Evolutionary conservation across 2,888 invertebrate species (phyloP).

Genomic region (Elmis aenea): DNA sequence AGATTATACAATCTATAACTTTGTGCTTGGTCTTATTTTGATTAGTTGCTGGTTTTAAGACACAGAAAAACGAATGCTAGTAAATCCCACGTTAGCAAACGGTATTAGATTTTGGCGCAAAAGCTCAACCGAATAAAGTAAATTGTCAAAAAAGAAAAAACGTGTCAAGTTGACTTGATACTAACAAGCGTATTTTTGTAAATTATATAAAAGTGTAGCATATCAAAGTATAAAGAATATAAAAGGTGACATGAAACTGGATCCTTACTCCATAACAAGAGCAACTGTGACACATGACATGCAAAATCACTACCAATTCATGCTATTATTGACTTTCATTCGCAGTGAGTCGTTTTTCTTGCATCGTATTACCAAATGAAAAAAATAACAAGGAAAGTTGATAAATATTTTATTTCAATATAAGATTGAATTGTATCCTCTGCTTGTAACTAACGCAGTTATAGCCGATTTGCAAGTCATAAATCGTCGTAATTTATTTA

Average conservation of each 20-base stretch:
- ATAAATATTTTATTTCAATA: no score
- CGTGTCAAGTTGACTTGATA: constrained; percentile 18
- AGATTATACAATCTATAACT: no score
- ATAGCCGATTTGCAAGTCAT: no score
- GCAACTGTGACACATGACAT: constrained; percentile 24
- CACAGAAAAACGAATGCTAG: no score
- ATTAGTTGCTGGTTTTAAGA: no score
- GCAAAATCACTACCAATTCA: constrained; percentile 25
- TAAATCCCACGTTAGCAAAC: no score
- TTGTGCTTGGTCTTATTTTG: no score
- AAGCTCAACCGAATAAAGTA: neutral
- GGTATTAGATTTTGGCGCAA: neutral
- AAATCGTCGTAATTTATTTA: no score
- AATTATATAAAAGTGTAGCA: constrained; percentile 24
- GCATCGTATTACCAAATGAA: constrained; percentile 18
- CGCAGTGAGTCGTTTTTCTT: constrained; percentile 19
- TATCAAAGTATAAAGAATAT: constrained; percentile 24
- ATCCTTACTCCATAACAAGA: constrained; percentile 22
- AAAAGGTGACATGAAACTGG: constrained; percentile 23
- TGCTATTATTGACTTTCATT: constrained; percentile 24
- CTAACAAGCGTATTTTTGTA: constrained; percentile 23
- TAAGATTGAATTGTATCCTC: no score
- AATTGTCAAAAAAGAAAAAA: constrained; percentile 8
- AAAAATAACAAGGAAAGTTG: no score
- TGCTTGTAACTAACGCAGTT: no score